Evolutionary conservation across 2,888 invertebrate species (phyloP).

Genomic region (Pristionchus mayeri): DNA sequence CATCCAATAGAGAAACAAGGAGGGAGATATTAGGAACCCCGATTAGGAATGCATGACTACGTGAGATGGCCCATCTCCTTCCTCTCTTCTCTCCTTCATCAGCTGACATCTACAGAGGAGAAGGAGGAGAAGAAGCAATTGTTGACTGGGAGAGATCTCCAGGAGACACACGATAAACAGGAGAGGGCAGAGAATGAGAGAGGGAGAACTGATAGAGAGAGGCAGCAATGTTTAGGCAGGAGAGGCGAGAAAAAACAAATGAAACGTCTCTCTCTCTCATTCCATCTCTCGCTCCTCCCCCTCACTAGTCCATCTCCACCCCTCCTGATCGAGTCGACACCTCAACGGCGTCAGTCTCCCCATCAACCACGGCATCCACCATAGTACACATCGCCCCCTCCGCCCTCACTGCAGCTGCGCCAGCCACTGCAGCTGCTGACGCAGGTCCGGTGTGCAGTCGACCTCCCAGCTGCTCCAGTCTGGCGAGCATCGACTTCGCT

Average conservation of each 20-base stretch:
- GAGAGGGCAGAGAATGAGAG: conserved; percentile 37
- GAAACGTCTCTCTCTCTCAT: background rate
- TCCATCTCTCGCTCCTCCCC: background rate
- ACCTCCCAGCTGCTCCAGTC: background rate
- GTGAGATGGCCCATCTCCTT: background rate
- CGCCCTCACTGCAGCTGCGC: background rate
- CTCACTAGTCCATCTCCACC: background rate
- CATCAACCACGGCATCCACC: background rate
- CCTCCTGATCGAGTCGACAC: background rate
- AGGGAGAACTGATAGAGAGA: conserved; percentile 30
- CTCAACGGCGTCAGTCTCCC: background rate
- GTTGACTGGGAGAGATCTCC: background rate
- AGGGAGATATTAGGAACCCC: background rate
- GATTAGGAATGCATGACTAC: conserved; percentile 15
- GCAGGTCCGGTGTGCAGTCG: conserved; percentile 10
- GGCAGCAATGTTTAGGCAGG: background rate
- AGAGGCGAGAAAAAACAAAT: conserved; percentile 29
- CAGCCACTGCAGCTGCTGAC: background rate
- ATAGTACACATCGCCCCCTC: conserved; percentile 22
- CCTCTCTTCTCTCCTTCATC: background rate
- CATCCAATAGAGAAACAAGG: background rate
- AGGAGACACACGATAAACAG: background rate
- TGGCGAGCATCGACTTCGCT: conserved; percentile 31
- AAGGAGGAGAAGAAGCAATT: background rate
- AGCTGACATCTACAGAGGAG: conserved; percentile 22